Evolutionary conservation across 23 tunicate species (phyloP), one percentile per base, ranked within the genome.

Genomic region (Phallusia fumigata): DNA sequence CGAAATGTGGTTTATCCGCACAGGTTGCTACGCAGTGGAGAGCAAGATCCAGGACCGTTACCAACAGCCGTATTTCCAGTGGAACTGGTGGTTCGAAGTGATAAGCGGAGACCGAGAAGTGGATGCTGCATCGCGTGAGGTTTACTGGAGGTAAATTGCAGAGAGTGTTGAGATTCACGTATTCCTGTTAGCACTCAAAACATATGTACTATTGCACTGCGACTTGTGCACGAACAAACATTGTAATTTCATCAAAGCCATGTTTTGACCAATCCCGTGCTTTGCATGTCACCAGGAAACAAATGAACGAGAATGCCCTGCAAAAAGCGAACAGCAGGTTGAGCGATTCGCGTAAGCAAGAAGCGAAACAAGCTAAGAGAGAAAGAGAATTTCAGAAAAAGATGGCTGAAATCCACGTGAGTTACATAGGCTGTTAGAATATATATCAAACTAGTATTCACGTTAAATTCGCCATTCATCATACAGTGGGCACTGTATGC

Each of bases 71-170:
- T 90, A 90, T 81, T 90, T 81, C 82, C 89, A 90, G 69, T 83
- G 86, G 86, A 83, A 83, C 80, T 83, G 86, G 86, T 83, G 86
- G 86, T 83, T 83, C 40, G 95, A 90, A 76, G 85, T 85, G 15
- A 81, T 80, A 26, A 78, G 89, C 30, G 89, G 84, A 18, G 86
- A 90, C 50, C 53, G 51, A 44, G 40, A 31, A 53, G 44, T 12
- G 22, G 95, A 90, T 51, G 89, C 89, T 32, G 53, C 22, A 44
- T 28, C 64, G n/a, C 76, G 95, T 65, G 86, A 81, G n/a, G 83
- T 18, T 16, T 85, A 77, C 58, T 77, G 86, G 84, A 90, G 44
- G 95, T 90, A 76, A 81, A n/a, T n/a, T n/a, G n/a, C n/a, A n/a
- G n/a, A n/a, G n/a, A n/a, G n/a, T n/a, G n/a, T n/a, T n/a, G n/a